phyloP scores from a whole-genome alignment of 1,140 invertebrate species.

The Wasmannia auropunctata region DNA sequence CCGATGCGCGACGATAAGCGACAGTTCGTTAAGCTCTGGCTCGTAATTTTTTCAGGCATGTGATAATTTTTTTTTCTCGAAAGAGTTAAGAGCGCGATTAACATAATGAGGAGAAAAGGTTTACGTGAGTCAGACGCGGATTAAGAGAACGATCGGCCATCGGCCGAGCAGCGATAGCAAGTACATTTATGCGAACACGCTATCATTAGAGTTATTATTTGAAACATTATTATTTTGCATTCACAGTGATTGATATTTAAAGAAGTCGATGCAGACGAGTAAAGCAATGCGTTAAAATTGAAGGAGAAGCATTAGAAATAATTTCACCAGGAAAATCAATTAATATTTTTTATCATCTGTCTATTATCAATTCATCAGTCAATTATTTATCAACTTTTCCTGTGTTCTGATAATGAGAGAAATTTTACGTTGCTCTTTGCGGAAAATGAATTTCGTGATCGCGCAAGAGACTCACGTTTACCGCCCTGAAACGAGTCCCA shows the following conservation, averaged over 20 bases:
- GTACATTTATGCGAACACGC: neutral
- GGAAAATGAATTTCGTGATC: constrained; percentile 39
- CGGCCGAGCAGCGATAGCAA: neutral
- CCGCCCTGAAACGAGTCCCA: constrained; percentile 31
- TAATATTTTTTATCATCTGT: neutral
- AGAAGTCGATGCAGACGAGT: neutral
- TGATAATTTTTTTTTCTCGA: neutral
- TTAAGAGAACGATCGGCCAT: neutral
- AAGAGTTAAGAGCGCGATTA: constrained; percentile 29
- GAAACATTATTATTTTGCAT: neutral
- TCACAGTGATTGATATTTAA: neutral
- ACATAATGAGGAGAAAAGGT: neutral
- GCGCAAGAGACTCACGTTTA: neutral
- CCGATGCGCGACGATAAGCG: constrained; percentile 3
- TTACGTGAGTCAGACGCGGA: neutral
- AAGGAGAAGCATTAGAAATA: neutral
- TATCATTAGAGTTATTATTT: neutral
- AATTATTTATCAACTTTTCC: neutral
- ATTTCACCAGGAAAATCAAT: neutral
- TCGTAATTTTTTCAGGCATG: neutral
- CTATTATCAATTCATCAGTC: neutral
- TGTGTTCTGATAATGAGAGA: neutral
- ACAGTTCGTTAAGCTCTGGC: neutral
- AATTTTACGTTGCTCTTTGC: constrained; percentile 1
- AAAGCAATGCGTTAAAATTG: neutral